These are phyloP conservation scores for Muntiacus reevesi DNA, from an alignment of 2,113 vertebrate genomes.

Conservation along the genomic window DNA sequence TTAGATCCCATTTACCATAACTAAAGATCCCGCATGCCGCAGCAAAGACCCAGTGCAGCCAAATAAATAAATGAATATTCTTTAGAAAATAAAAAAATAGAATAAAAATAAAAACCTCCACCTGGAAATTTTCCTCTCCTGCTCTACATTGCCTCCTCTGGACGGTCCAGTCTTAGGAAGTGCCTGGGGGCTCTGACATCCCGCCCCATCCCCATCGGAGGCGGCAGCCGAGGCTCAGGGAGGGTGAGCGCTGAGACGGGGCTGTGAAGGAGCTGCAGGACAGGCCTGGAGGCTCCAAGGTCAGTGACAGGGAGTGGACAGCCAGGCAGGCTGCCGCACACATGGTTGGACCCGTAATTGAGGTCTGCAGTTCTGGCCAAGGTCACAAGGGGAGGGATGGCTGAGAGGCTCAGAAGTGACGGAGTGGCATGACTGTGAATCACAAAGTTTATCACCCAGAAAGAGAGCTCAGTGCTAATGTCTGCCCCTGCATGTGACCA, in stretches of 20 bases:
- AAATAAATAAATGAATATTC: not conserved
- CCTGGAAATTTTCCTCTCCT: not conserved
- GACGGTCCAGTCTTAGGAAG: not conserved
- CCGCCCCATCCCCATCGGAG: not conserved
- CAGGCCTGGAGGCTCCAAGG: not conserved
- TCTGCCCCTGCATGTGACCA: not conserved
- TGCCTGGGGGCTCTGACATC: not conserved
- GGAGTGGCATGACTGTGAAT: conserved; percentile 22
- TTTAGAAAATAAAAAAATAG: not conserved
- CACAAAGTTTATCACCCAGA: conserved; percentile 69
- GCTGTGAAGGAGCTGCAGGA: not conserved
- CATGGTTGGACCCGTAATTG: conserved; percentile 70
- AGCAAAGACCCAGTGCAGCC: not conserved
- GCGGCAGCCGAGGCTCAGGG: not conserved
- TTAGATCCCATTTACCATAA: not conserved
- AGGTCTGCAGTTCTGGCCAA: conserved; percentile 67
- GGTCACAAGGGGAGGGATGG: conserved; percentile 61
- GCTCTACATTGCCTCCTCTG: not conserved
- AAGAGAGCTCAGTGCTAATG: conserved; percentile 18
- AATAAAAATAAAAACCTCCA: not conserved
- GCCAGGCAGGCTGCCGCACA: conserved; percentile 51
- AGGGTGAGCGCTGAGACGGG: too few species aligned
- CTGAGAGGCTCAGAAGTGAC: conserved; percentile 58
- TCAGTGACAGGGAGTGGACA: not conserved
- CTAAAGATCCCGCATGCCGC: not conserved